Conservation (phyloP, 1,140 invertebrate genomes). For the Micrasema minimum region DNA sequence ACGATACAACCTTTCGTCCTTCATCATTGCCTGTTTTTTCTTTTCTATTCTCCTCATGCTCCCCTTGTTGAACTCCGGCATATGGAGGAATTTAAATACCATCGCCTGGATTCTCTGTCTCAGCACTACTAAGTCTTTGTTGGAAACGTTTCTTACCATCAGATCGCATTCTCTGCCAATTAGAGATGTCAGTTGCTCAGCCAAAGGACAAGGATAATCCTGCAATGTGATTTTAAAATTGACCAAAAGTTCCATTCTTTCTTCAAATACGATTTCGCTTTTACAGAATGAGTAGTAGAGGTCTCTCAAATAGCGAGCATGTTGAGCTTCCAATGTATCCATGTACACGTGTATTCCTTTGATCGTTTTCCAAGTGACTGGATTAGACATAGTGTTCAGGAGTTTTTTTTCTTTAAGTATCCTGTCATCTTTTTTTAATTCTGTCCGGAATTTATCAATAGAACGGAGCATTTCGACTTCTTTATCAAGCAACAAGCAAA, state of each 20-base stretch:
- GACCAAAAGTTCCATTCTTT: conserved; percentile 69
- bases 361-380: conserved; percentile 70
- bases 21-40: conserved; percentile 65
- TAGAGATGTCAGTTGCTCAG: conserved; percentile 68
- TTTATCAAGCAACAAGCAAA: conserved; percentile 71
- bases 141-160: conserved; percentile 64
- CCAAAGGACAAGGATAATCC: conserved; percentile 66
- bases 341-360: conserved; percentile 70
- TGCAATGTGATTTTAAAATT: conserved; percentile 68
- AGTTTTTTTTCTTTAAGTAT: conserved; percentile 69
- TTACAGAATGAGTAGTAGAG: conserved; percentile 69
- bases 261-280: conserved; percentile 61
- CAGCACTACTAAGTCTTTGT: conserved; percentile 66
- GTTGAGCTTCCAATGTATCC: conserved; percentile 74
- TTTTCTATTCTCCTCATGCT: conserved; percentile 65
- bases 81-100: conserved; percentile 67
- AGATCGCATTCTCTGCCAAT: conserved; percentile 73
- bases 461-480: conserved; percentile 72
- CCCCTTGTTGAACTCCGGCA: conserved; percentile 66
- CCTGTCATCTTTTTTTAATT: conserved; percentile 66
- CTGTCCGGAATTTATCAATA: conserved; percentile 70
- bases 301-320: conserved; percentile 70
- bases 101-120: conserved; percentile 68
- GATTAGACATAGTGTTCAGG: conserved; percentile 71
- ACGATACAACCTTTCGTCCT: conserved; percentile 63